These are phyloP conservation scores for Forbesichthys papilliferus DNA, from an alignment of 2,113 vertebrate genomes.

Conservation along the genomic window DNA sequence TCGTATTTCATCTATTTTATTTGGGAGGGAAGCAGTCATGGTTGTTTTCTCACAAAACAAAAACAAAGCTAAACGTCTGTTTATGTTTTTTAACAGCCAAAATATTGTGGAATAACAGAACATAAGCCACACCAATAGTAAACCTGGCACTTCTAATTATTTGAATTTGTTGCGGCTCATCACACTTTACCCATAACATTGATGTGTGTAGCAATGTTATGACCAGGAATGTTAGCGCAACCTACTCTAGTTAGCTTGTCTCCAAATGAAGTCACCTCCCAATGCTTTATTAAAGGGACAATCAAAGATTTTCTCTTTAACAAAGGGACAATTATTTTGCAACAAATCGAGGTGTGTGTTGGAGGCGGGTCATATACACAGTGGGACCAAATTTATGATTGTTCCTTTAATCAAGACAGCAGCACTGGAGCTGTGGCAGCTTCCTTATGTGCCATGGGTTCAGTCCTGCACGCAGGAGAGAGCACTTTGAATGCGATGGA, in stretches of 20 bases:
- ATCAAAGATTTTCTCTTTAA: no score
- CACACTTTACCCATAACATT: no score
- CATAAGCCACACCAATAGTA: not conserved
- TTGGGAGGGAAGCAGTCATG: slow-evolving; percentile 28
- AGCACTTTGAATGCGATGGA: slow-evolving; percentile 83
- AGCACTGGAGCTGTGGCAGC: slow-evolving; percentile 46
- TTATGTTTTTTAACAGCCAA: not conserved
- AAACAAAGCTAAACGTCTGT: not conserved
- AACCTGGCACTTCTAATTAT: not conserved
- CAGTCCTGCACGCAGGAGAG: slow-evolving; percentile 60
- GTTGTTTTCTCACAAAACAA: not conserved
- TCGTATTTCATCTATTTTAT: slow-evolving; percentile 53
- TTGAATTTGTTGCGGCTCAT: not conserved
- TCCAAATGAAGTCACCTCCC: slow-evolving; percentile 38
- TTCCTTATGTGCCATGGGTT: slow-evolving; percentile 61
- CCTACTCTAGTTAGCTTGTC: not conserved
- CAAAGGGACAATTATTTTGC: no score
- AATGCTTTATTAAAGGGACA: not conserved
- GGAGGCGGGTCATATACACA: no score
- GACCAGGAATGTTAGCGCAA: not conserved
- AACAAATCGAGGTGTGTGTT: no score
- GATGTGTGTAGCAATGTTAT: not conserved
- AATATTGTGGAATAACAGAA: not conserved
- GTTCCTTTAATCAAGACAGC: slow-evolving; percentile 21
- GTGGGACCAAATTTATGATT: not conserved